Conservation (phyloP, 2,888 invertebrate species). For the Hemistola chrysoprasaria region DNA sequence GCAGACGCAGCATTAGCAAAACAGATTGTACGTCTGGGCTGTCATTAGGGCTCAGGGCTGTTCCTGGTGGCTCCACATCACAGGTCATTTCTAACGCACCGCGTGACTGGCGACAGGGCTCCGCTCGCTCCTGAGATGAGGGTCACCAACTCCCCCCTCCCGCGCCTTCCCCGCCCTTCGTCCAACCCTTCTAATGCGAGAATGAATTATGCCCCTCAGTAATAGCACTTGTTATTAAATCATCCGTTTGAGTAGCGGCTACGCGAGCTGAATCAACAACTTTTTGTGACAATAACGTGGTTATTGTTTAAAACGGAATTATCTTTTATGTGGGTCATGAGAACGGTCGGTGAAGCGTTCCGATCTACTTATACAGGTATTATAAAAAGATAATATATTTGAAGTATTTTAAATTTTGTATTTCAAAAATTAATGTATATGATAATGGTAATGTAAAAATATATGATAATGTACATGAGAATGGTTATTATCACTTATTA, state of each 20-base stretch:
- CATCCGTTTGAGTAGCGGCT: conserved; percentile 28
- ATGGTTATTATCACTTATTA: too few relatives aligned
- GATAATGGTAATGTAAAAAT: too few relatives aligned
- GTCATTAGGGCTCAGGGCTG: not conserved
- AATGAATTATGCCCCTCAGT: conserved; percentile 57
- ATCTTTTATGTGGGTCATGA: conserved; percentile 4
- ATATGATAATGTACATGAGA: too few relatives aligned
- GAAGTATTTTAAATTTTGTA: too few relatives aligned
- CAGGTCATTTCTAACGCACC: conserved; percentile 22
- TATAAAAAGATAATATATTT: too few relatives aligned
- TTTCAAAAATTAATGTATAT: too few relatives aligned
- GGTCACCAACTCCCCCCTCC: conserved; percentile 18
- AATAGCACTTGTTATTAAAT: conserved; percentile 57
- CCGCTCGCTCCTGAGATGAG: conserved; percentile 14
- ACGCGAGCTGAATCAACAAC: conserved; percentile 21
- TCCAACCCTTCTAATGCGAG: conserved; percentile 46
- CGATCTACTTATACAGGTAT: not conserved
- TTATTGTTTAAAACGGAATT: conserved; percentile 21
- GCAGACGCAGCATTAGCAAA: too few relatives aligned
- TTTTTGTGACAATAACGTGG: conserved; percentile 10
- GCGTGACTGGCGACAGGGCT: conserved; percentile 32
- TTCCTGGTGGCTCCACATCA: conserved; percentile 12
- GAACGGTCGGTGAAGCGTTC: conserved; percentile 2
- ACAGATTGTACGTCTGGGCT: not conserved
- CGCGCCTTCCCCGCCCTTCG: conserved; percentile 19